Percentiles rank a stretch among this genome's conserved stretches.
These are phyloP conservation scores for Verasper variegatus DNA, from an alignment of 2,113 vertebrate species.

Conservation along the genomic window DNA sequence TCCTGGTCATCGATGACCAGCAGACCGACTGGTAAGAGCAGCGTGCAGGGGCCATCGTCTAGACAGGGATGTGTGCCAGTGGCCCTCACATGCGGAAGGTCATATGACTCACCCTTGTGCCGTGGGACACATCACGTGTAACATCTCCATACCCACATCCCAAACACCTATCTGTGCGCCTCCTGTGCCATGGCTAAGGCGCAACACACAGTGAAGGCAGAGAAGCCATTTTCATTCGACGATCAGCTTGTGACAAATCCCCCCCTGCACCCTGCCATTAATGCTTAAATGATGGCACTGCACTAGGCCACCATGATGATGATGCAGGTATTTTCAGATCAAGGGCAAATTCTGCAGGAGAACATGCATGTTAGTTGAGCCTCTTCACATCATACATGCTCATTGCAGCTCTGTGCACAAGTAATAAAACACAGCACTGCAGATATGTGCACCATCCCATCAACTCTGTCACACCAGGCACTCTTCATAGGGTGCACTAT, in stretches of 20 bases:
- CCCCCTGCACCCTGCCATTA: background rate
- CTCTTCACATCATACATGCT: background rate
- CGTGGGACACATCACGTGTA: constrained; percentile 13
- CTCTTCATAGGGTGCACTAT: background rate
- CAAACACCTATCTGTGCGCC: constrained; percentile 5
- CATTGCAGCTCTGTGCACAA: background rate
- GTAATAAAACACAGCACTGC: background rate
- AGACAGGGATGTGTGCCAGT: constrained; percentile 42
- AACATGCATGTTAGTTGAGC: background rate
- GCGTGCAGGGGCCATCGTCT: constrained; percentile 25
- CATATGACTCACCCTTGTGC: constrained; percentile 53
- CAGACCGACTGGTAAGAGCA: constrained; percentile 91
- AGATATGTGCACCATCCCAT: background rate
- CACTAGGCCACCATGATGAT: constrained; percentile 4
- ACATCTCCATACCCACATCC: background rate
- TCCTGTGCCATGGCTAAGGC: constrained; percentile 20
- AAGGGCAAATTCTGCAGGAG: background rate
- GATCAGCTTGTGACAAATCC: constrained; percentile 6
- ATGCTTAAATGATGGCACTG: background rate
- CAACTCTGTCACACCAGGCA: background rate
- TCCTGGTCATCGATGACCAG: constrained; percentile 90
- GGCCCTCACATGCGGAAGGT: constrained; percentile 58
- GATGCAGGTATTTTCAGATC: constrained; percentile 25
- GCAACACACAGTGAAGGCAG: constrained; percentile 16
- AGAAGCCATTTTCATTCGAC: constrained; percentile 54